These are phyloP conservation scores for Melitaea cinxia DNA, from an alignment of 1,140 invertebrate genomes.

Conservation along the genomic window DNA sequence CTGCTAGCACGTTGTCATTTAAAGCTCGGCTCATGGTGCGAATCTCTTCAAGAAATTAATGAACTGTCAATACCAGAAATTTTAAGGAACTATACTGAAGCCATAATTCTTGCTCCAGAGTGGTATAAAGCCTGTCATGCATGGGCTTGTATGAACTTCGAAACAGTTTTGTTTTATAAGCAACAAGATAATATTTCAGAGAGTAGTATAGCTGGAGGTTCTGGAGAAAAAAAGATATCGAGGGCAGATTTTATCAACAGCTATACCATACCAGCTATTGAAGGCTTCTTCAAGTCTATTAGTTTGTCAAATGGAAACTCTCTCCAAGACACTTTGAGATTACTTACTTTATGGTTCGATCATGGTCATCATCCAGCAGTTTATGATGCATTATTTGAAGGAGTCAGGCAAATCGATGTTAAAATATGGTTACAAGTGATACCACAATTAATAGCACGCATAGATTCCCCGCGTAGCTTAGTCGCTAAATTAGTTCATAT, in stretches of 20 bases:
- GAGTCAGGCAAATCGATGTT: constrained; percentile 95
- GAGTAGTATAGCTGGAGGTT: constrained; percentile 55
- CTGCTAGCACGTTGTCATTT: constrained; percentile 93
- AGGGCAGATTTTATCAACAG: constrained; percentile 85
- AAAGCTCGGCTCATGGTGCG: constrained; percentile 95
- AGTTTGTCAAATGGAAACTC: constrained; percentile 95
- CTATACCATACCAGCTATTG: constrained; percentile 96
- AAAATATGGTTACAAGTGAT: constrained; percentile 99
- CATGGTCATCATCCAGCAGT: constrained; percentile 96
- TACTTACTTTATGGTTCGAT: constrained; percentile 97
- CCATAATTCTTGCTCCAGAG: constrained; percentile 93
- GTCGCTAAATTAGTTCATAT: constrained; percentile 96
- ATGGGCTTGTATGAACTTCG: constrained; percentile 99
- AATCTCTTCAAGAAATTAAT: constrained; percentile 90
- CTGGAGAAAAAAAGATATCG: constrained; percentile 63
- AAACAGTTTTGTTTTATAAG: constrained; percentile 96
- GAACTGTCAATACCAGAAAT: constrained; percentile 92
- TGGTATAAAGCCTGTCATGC: constrained; percentile 99
- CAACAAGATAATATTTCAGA: constrained; percentile 81
- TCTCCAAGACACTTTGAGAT: constrained; percentile 96
- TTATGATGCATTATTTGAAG: constrained; percentile 95
- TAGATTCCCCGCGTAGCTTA: constrained; percentile 94
- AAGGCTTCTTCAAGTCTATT: constrained; percentile 98
- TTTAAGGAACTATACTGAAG: constrained; percentile 92
- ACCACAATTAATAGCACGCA: constrained; percentile 98